Base-by-base conservation (phyloP, 2,113 vertebrate genomes). In the Anser brachyrhynchus region DNA sequence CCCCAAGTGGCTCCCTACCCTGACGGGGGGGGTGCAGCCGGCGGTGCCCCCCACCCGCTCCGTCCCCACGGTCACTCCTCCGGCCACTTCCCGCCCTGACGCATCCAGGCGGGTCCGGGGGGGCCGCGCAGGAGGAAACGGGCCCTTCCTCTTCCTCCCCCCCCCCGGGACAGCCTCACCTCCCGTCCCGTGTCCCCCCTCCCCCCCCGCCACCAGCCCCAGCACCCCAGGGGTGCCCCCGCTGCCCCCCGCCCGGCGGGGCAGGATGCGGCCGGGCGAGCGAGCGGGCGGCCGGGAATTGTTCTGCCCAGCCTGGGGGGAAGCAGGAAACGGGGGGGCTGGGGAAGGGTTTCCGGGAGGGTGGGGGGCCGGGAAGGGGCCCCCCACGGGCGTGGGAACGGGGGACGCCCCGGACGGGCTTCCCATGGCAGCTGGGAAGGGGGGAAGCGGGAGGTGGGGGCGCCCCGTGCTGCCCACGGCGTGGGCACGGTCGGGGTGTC, bases 281-380 rank as follows among this genome's bases (percentile, higher is more conserved):
- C 44, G 44, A 46, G 44, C 44, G 44, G 44, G 44, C 44, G 44
- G 44, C 44, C 44, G 44, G 18, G 44, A 90, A 82, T 93, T 90
- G 92, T 83, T 82, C 76, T 49, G 83, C 46, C 29, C 52, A 21
- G 83, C 72, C 77, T 54, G 10, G 92, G 88, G 92, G 88, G 77
- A 91, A 83, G 88, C 92, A 87, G 92, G 88, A 91, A 91, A 54
- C 5, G 6, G 33, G 17, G 65, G 46, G 78, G 29, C 46, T 21
- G n/a, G 9, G 89, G 84, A 84, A 91, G 93, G 93, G 89, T 85
- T 94, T 94, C 93, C 93, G 89, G 93, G 95, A 92, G 88, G 93
- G 59, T 26, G 39, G 89, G 89, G 79, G 79, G 39, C 29, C 22
- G 22, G 80, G 70, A 92, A 89, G 1, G 20, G 65, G 51, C 43